These are phyloP conservation scores for Danaus chrysippus DNA, from an alignment of 2,888 invertebrate genomes.

Conservation along the genomic window DNA sequence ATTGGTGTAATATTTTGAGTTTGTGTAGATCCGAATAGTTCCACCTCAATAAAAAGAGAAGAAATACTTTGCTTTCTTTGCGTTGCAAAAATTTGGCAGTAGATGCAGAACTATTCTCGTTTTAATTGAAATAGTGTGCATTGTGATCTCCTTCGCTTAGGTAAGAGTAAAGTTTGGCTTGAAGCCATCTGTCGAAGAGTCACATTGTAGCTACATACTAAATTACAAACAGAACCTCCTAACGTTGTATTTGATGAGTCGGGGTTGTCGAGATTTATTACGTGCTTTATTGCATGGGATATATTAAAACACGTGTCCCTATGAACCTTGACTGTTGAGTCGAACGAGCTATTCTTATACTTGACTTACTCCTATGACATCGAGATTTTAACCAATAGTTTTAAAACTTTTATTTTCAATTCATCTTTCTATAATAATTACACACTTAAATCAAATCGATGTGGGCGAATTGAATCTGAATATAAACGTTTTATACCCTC, in stretches of 20 bases:
- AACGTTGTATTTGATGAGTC: slow-evolving; percentile 8
- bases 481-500: too few species aligned
- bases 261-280: slow-evolving; percentile 10
- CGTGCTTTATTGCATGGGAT: slow-evolving; percentile 22
- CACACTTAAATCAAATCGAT: too few species aligned
- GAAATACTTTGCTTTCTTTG: slow-evolving; percentile 1
- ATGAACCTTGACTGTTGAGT: neutral
- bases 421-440: too few species aligned
- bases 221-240: slow-evolving; percentile 8
- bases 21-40: too few species aligned
- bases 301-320: slow-evolving; percentile 15
- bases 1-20: too few species aligned
- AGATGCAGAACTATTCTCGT: neutral
- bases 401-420: too few species aligned
- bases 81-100: slow-evolving; percentile 7
- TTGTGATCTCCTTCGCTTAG: slow-evolving; percentile 4
- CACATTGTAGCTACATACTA: slow-evolving; percentile 25
- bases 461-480: too few species aligned
- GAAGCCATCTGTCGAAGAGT: slow-evolving; percentile 22
- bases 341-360: too few species aligned
- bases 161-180: slow-evolving; percentile 20
- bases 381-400: too few species aligned
- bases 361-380: too few species aligned
- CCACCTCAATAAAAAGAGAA: neutral
- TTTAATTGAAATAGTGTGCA: slow-evolving; percentile 5